Base-by-base conservation (phyloP, 2,113 vertebrate species). In the Hippocampus guttulatus region DNA sequence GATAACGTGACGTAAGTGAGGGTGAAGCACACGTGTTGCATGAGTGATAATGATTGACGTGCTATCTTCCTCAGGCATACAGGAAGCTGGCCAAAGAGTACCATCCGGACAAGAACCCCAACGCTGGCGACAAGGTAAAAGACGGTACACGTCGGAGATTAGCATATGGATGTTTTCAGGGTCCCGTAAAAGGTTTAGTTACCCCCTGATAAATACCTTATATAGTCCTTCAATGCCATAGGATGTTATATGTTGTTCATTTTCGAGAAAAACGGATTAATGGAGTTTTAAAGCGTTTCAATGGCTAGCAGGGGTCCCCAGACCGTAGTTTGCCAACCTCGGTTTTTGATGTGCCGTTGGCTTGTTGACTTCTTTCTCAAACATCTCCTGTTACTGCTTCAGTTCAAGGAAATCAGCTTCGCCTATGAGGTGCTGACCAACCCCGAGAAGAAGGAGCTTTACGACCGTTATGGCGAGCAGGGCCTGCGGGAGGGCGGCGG, bases 321-420 rank as follows among this genome's bases (percentile, higher is more conserved):
- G 6, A 51, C 6, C 49, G 6, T 23, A 27, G 23, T 27, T 58
- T 15, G 23, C 15, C 1, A 51, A 21, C 1, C 23, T 1, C 21
- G 23, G 23, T 7, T 23, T 23, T 14, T 25, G 3, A 58, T n/a
- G 52, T 54, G 9, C 1, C 20, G 21, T 55, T 23, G 52, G 21
- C n/a, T n/a, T 55, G 21, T 11, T 20, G n/a, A 55, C 1, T 55
- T 55, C 52, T 10, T 55, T 20, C 52, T 6, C 6, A 61, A 61
- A 40, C 3, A 1, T 3, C 12, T 33, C 14, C 1, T 0, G 67
- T 57, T 54, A 51, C n/a, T 58, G 65, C 63, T 73, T 92, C 72
- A 98, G 97, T 98, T 98, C 88, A 99, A 99, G 91, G 97, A 99
- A 91, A 98, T 99, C 82, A 99, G 97, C 75, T 99, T 99, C 92